A percentile compares a stretch with the other conserved stretches of the same genome.
Evolutionary conservation across 2,113 vertebrate species (phyloP).

Genomic region (Cisticola juncidis): DNA sequence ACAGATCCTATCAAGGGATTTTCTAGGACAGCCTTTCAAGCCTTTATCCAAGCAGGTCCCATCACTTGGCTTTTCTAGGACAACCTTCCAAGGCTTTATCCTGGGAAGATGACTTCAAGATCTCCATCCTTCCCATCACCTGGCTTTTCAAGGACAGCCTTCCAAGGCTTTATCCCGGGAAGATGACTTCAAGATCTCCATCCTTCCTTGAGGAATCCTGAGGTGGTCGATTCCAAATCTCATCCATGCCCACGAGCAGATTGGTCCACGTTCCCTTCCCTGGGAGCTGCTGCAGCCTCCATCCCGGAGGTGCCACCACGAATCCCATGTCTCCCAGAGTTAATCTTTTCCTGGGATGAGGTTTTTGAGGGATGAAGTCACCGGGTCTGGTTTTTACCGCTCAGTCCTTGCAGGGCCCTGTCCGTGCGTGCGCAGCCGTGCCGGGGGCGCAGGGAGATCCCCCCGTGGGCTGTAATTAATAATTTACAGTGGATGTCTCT

Average conservation of each 20-base stretch:
- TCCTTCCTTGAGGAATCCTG: background rate
- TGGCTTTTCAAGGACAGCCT: accelerated
- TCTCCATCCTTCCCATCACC: background rate
- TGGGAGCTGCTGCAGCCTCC: background rate
- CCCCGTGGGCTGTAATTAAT: background rate
- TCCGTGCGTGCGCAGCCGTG: background rate
- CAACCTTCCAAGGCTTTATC: background rate
- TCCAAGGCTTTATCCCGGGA: background rate
- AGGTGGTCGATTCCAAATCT: accelerated
- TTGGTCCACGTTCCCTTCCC: background rate
- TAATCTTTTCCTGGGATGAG: background rate
- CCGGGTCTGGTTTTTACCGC: background rate
- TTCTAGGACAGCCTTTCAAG: no score
- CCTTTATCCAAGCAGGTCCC: no score
- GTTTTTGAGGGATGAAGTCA: background rate
- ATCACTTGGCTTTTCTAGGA: background rate
- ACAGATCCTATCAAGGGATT: no score
- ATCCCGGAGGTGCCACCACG: accelerated
- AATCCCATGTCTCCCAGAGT: background rate
- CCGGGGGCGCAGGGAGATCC: background rate
- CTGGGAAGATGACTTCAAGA: no score
- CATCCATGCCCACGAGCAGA: accelerated
- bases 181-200: background rate
- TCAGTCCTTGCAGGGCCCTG: accelerated
- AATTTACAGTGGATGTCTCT: conserved; percentile 54